phyloP scores from a whole-genome alignment of 1,140 invertebrate genomes.

The Ephestia elutella region DNA sequence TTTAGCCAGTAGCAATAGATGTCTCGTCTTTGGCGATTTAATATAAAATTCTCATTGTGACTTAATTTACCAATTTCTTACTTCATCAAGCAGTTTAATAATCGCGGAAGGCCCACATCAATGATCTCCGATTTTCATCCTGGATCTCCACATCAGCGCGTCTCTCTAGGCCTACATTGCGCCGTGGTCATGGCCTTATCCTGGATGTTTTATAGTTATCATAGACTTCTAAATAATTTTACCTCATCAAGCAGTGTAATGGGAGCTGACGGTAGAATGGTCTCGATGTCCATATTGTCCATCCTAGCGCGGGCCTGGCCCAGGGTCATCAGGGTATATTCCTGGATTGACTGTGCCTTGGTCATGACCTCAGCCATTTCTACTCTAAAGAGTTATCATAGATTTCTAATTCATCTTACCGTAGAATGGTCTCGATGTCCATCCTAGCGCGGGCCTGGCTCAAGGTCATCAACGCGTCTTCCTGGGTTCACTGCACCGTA shows the following conservation, averaged over 20 bases:
- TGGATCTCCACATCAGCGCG: slow-evolving; percentile 52
- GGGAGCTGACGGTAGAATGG: no score
- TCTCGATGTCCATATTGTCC: slow-evolving; percentile 59
- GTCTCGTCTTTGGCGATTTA: no score
- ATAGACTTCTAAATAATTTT: background rate
- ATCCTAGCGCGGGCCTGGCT: slow-evolving; percentile 54
- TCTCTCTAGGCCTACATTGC: slow-evolving; percentile 49
- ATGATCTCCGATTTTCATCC: slow-evolving; percentile 59
- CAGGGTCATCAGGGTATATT: slow-evolving; percentile 52
- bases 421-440: slow-evolving; percentile 53
- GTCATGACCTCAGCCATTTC: slow-evolving; percentile 59
- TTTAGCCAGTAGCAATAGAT: no score
- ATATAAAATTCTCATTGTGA: no score
- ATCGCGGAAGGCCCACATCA: no score
- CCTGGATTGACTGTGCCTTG: slow-evolving; percentile 41
- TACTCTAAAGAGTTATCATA: no score
- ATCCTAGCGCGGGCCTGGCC: slow-evolving; percentile 53
- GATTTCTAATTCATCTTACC: no score
- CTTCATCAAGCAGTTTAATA: no score
- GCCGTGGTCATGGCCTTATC: slow-evolving; percentile 47
- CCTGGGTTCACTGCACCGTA: slow-evolving; percentile 40
- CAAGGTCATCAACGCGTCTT: slow-evolving; percentile 52
- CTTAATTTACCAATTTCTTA: no score
- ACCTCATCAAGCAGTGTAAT: no score
- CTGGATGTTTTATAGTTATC: no score